A percentile compares a stretch with the other conserved stretches of the same genome.
Evolutionary conservation across 2,113 vertebrate species (phyloP).

Genomic region (Paradoxurus hermaphroditus): DNA sequence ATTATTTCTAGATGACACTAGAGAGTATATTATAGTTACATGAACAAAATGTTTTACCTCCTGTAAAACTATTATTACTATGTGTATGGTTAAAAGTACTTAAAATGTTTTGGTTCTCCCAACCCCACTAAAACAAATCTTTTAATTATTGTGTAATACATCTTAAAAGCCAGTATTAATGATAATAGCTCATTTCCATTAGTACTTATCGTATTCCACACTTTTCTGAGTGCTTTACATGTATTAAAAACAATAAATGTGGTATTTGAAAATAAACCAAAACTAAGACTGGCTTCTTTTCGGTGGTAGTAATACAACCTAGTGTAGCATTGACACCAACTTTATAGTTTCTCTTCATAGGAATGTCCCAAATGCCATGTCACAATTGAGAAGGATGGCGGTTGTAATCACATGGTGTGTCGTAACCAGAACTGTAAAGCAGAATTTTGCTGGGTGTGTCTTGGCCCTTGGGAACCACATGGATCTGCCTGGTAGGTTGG

Average conservation of each 20-base stretch:
- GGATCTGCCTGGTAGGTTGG: slow-evolving; percentile 97
- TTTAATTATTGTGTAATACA: not conserved
- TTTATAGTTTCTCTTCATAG: slow-evolving; percentile 82
- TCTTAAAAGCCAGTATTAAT: slow-evolving; percentile 18
- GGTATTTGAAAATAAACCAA: not conserved
- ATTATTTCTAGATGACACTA: not conserved
- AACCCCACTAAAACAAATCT: not conserved
- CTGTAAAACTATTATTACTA: not conserved
- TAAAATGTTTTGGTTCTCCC: not conserved
- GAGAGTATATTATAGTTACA: not conserved
- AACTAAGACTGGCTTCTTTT: slow-evolving; percentile 55
- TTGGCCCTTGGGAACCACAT: slow-evolving; percentile 99
- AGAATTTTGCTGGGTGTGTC: slow-evolving; percentile 99
- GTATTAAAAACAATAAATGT: slow-evolving; percentile 31
- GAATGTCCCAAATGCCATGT: slow-evolving; percentile 99
- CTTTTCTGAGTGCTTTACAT: slow-evolving; percentile 51
- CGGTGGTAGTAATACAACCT: slow-evolving; percentile 58
- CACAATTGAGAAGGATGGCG: slow-evolving; percentile 99
- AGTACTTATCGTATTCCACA: not conserved
- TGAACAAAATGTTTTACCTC: not conserved
- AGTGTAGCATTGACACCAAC: slow-evolving; percentile 77
- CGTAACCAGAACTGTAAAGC: slow-evolving; percentile 99
- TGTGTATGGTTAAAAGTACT: not conserved
- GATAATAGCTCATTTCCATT: not conserved
- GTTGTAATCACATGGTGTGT: slow-evolving; percentile 99